phyloP scores from a whole-genome alignment of 1,140 invertebrate species.

The Anoplophora glabripennis region DNA sequence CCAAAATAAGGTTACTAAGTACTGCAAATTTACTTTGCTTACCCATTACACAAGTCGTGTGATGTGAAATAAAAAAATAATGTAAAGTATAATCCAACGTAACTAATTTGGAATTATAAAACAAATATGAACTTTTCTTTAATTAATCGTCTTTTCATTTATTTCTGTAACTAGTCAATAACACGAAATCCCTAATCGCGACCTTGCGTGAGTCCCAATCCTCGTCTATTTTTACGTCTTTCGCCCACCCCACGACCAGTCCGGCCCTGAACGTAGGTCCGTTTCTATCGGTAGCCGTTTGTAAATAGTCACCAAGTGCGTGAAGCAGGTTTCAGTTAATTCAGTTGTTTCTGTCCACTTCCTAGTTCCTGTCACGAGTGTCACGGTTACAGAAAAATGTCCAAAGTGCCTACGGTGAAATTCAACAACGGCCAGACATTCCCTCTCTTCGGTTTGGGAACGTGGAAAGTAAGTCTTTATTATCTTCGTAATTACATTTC shows the following conservation, averaged over 20 bases:
- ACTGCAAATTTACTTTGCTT: no score
- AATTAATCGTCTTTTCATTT: background rate
- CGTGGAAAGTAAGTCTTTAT: slow-evolving; percentile 70
- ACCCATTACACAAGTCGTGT: no score
- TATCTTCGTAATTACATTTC: no score
- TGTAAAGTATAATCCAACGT: no score
- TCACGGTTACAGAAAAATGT: background rate
- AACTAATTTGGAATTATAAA: no score
- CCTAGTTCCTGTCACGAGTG: background rate
- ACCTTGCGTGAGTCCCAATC: no score
- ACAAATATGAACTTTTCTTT: background rate
- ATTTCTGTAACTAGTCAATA: background rate
- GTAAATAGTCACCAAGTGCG: background rate
- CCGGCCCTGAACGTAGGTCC: background rate
- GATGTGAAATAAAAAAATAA: no score
- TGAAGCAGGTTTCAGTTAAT: no score
- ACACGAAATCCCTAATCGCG: background rate
- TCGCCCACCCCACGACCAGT: no score
- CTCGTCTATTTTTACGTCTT: no score
- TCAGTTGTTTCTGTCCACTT: no score
- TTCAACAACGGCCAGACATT: slow-evolving; percentile 60
- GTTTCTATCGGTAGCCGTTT: background rate
- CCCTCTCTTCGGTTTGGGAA: slow-evolving; percentile 66
- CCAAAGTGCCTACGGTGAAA: slow-evolving; percentile 44
- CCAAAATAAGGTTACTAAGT: no score